phyloP scores from a whole-genome alignment of 2,113 vertebrate genomes.

The Erpornis zantholeuca region DNA sequence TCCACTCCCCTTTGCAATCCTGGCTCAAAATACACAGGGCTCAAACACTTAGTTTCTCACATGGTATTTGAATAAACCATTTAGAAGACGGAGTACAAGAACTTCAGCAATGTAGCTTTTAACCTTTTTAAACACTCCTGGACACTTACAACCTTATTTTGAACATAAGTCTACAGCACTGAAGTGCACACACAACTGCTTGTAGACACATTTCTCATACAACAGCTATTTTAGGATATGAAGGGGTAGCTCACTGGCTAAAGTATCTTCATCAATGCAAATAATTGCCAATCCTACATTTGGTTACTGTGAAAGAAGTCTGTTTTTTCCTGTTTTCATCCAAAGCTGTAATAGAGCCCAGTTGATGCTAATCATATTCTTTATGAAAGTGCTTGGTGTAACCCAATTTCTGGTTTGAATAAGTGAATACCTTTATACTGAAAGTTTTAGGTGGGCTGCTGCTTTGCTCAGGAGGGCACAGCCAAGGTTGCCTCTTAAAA shows the following conservation, averaged over 20 bases:
- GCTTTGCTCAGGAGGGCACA: neutral
- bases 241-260: constrained; percentile 2
- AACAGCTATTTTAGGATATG: constrained; percentile 11
- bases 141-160: neutral
- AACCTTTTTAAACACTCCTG: constrained; percentile 3
- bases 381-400: neutral
- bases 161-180: neutral
- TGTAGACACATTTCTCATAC: neutral
- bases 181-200: neutral
- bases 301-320: neutral
- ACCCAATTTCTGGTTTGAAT: neutral
- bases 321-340: neutral
- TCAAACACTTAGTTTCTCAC: neutral
- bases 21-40: neutral
- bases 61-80: neutral
- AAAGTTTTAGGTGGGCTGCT: neutral
- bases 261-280: constrained; percentile 6
- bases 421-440: neutral
- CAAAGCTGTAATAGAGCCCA: neutral
- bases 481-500: neutral
- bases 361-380: neutral
- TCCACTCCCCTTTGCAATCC: neutral
- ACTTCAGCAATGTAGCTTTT: neutral
- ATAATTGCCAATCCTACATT: neutral
- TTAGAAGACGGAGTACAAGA: neutral